Conservation (phyloP, 1,140 invertebrate species). For the Chrysopa pallens region DNA sequence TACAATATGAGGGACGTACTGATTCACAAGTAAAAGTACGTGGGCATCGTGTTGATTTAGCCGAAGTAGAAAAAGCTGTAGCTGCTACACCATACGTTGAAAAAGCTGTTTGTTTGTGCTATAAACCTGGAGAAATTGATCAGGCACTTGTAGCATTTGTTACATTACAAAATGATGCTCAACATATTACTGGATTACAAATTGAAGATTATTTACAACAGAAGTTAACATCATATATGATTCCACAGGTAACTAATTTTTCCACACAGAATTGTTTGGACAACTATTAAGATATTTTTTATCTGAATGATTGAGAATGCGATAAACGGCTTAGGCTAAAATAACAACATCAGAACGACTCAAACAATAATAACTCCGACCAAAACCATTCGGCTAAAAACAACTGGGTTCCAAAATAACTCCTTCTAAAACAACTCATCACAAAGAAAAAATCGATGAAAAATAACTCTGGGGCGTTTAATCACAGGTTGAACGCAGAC, state of each 20-base stretch:
- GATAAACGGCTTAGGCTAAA: too few relatives aligned
- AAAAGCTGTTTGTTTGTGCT: conserved; percentile 54
- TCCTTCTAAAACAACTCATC: too few relatives aligned
- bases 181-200: conserved; percentile 30
- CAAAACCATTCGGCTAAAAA: too few relatives aligned
- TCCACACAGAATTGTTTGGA: too few relatives aligned
- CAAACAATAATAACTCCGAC: too few relatives aligned
- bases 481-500: too few relatives aligned
- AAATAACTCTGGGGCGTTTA: too few relatives aligned
- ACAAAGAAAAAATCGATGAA: too few relatives aligned
- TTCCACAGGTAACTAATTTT: conserved; percentile 39
- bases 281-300: too few relatives aligned
- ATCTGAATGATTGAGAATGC: too few relatives aligned
- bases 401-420: too few relatives aligned
- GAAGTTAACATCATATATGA: conserved; percentile 52
- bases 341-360: too few relatives aligned
- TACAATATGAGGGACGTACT: conserved; percentile 63
- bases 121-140: conserved; percentile 50
- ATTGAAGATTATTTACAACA: conserved; percentile 42
- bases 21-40: conserved; percentile 78
- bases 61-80: conserved; percentile 59
- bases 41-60: conserved; percentile 68
- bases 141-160: conserved; percentile 58
- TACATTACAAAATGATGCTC: conserved; percentile 29
- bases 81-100: conserved; percentile 32